Percentiles rank a stretch among this genome's conserved stretches.
These are phyloP conservation scores for Rhodinocichla rosea DNA, from an alignment of 2,113 vertebrate species.

Conservation along the genomic window DNA sequence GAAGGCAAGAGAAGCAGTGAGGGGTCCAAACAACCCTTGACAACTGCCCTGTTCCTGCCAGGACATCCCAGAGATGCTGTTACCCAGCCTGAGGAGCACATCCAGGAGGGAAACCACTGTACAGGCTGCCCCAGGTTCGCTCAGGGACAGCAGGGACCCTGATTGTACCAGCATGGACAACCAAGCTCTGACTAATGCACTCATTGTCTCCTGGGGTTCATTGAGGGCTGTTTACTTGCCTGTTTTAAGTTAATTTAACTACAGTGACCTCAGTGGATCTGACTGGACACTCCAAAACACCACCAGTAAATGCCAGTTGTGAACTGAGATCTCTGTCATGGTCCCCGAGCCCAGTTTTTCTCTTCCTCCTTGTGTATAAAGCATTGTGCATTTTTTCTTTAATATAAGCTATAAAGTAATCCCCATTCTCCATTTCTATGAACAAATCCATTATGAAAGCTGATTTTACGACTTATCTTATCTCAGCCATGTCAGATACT, in stretches of 20 bases:
- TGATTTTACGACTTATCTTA: background rate
- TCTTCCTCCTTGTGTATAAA: background rate
- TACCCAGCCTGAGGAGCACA: background rate
- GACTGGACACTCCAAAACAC: background rate
- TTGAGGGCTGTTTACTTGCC: background rate
- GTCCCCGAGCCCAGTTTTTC: background rate
- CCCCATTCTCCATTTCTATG: background rate
- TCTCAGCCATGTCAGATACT: background rate
- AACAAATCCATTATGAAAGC: background rate
- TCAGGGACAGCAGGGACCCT: accelerated
- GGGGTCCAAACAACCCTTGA: background rate
- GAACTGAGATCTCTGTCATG: background rate
- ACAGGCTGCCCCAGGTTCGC: background rate
- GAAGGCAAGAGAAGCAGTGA: background rate
- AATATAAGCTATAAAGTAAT: background rate
- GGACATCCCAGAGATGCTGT: background rate
- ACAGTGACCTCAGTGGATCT: background rate
- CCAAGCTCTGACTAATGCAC: background rate
- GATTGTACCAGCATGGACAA: background rate
- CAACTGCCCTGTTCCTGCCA: background rate
- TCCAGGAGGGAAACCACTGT: background rate
- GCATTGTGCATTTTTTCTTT: background rate
- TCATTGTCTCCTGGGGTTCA: background rate
- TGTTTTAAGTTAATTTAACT: background rate
- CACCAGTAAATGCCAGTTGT: background rate